Conservation (phyloP, 2,113 vertebrate species). For the Antennarius striatus region DNA sequence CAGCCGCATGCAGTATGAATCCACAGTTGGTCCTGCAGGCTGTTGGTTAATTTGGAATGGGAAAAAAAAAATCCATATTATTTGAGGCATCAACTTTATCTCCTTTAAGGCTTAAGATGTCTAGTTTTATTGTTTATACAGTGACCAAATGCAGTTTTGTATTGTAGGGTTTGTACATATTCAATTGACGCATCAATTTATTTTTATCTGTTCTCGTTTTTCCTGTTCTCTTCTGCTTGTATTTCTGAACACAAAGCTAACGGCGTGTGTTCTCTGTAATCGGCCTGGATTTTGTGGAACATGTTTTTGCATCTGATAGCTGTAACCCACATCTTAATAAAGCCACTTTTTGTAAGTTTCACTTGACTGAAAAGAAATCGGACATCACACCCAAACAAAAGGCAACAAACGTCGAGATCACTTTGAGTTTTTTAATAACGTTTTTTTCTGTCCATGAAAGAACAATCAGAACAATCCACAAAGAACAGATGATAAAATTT, state of each 20-base stretch:
- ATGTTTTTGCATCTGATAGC: conserved; percentile 53
- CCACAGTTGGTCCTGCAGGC: too few species aligned
- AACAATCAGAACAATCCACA: conserved; percentile 81
- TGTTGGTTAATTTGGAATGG: neutral
- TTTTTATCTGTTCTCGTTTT: conserved; percentile 17
- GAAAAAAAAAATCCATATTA: neutral
- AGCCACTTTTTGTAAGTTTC: conserved; percentile 71
- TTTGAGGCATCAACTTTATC: neutral
- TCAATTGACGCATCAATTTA: conserved; percentile 8
- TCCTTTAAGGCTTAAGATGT: too few species aligned
- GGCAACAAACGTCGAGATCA: neutral
- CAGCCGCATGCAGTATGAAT: conserved; percentile 8
- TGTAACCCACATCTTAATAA: conserved; percentile 72
- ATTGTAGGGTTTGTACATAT: conserved; percentile 60
- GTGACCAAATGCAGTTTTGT: conserved; percentile 37
- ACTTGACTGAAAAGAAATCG: neutral
- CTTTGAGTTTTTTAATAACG: conserved; percentile 64
- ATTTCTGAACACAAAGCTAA: conserved; percentile 30
- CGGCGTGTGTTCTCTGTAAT: conserved; percentile 59
- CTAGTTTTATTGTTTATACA: too few species aligned
- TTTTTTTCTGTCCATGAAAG: conserved; percentile 76
- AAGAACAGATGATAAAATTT: conserved; percentile 75
- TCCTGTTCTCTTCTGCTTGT: conserved; percentile 24
- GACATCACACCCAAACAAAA: neutral
- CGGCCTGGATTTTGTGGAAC: conserved; percentile 63